These are phyloP conservation scores for Dendrolimus punctatus DNA, from an alignment of 1,140 invertebrate genomes.

Conservation along the genomic window DNA sequence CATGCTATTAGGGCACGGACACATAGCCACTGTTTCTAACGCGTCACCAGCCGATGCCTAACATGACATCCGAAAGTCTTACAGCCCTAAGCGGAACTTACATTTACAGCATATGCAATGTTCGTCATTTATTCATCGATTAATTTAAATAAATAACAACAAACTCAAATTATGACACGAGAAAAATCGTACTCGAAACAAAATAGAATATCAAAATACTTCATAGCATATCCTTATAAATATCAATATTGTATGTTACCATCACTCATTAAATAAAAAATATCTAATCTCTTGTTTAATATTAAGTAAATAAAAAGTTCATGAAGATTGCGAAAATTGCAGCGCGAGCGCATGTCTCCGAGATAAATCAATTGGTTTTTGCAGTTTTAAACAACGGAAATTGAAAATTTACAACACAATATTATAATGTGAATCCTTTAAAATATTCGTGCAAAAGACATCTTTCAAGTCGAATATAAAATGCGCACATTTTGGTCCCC, in stretches of 20 bases:
- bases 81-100: conserved; percentile 2
- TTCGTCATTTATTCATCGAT: conserved; percentile 45
- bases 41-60: conserved; percentile 1
- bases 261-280: conserved; percentile 66
- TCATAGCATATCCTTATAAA: conserved; percentile 61
- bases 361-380: background rate
- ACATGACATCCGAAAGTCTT: conserved; percentile 1
- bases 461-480: conserved; percentile 18
- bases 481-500: conserved; percentile 47
- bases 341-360: conserved; percentile 6
- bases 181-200: conserved; percentile 52
- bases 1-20: background rate
- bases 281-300: conserved; percentile 63
- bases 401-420: conserved; percentile 12
- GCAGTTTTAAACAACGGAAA: background rate
- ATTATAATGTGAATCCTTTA: conserved; percentile 22
- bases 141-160: conserved; percentile 62
- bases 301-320: conserved; percentile 61
- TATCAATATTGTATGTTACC: conserved; percentile 60
- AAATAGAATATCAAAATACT: conserved; percentile 57
- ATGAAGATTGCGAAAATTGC: conserved; percentile 59
- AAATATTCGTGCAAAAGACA: conserved; percentile 15
- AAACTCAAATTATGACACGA: conserved; percentile 59
- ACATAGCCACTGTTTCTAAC: background rate
- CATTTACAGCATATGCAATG: conserved; percentile 18